Percentiles rank a stretch among this genome's conserved stretches.
phyloP scores from a whole-genome alignment of 2,888 invertebrate genomes.

The Antitype chi region DNA sequence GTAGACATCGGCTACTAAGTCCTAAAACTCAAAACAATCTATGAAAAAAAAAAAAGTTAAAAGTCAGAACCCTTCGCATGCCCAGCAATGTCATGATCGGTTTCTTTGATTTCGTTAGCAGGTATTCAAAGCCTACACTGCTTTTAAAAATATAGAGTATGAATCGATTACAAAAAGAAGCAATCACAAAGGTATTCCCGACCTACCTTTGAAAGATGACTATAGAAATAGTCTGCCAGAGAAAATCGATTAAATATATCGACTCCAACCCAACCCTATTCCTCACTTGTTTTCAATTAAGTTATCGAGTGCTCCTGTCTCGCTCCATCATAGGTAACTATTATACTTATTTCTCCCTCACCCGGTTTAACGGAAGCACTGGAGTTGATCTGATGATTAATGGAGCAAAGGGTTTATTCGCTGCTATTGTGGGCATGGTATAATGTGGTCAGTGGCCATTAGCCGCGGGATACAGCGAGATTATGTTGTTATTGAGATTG shows the following conservation, averaged over 20 bases:
- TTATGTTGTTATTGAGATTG: constrained; percentile 63
- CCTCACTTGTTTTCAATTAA: constrained; percentile 85
- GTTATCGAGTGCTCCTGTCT: constrained; percentile 80
- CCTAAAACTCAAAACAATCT: not conserved
- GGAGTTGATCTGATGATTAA: constrained; percentile 85
- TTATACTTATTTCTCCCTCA: constrained; percentile 70
- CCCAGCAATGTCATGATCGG: not conserved
- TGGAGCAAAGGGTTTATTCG: constrained; percentile 77
- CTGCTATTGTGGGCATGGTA: constrained; percentile 58
- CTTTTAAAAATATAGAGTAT: not conserved
- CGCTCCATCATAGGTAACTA: constrained; percentile 57
- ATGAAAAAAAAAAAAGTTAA: not conserved
- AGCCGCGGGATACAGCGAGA: constrained; percentile 52
- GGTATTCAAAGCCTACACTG: not conserved
- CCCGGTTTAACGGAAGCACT: constrained; percentile 83
- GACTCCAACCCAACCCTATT: constrained; percentile 70
- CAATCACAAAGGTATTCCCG: not conserved
- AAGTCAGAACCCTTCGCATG: no score
- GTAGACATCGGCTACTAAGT: not conserved
- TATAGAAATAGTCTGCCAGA: not conserved
- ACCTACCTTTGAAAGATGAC: not conserved
- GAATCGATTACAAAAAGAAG: no score
- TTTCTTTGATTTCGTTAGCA: not conserved
- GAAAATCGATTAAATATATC: constrained; percentile 41
- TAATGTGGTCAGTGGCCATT: constrained; percentile 61